phyloP scores from a whole-genome alignment of 2,113 vertebrate species.

The Vimba vimba region DNA sequence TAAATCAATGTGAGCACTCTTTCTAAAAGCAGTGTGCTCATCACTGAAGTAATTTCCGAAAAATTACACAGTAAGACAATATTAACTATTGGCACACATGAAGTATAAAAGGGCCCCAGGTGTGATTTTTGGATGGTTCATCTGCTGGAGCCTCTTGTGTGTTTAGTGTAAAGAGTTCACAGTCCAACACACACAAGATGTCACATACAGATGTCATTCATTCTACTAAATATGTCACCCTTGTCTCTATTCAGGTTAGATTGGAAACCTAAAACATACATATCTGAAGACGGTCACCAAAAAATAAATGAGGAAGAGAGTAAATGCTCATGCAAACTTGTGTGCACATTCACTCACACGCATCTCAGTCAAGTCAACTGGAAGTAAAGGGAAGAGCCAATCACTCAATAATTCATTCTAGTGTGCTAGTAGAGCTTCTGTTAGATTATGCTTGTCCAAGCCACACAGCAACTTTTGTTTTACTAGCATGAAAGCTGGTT shows the following conservation, averaged over 20 bases:
- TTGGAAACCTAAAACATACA: neutral
- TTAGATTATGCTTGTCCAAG: neutral
- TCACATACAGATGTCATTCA: neutral
- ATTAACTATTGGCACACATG: constrained; percentile 8
- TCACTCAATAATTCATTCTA: constrained; percentile 57
- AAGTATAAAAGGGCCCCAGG: constrained; percentile 21
- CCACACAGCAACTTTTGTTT: constrained; percentile 6
- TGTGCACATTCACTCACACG: neutral
- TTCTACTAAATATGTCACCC: neutral
- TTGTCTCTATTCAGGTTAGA: neutral
- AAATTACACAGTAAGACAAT: neutral
- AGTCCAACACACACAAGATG: constrained; percentile 3
- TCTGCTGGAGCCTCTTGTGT: constrained; percentile 17
- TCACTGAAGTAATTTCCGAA: neutral
- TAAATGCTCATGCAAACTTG: constrained; percentile 17
- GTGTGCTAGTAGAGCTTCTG: constrained; percentile 29
- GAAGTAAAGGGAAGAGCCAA: constrained; percentile 50
- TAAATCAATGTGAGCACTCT: constrained; percentile 22
- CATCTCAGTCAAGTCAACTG: constrained; percentile 15
- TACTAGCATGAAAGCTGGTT: neutral
- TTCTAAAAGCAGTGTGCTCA: constrained; percentile 21
- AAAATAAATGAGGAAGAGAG: neutral
- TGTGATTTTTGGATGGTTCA: constrained; percentile 36
- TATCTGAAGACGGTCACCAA: neutral
- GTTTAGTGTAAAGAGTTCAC: constrained; percentile 18